Conservation (phyloP, 37 sponge, comb jelly and placozoan species). For the Theonella swinhoei region DNA sequence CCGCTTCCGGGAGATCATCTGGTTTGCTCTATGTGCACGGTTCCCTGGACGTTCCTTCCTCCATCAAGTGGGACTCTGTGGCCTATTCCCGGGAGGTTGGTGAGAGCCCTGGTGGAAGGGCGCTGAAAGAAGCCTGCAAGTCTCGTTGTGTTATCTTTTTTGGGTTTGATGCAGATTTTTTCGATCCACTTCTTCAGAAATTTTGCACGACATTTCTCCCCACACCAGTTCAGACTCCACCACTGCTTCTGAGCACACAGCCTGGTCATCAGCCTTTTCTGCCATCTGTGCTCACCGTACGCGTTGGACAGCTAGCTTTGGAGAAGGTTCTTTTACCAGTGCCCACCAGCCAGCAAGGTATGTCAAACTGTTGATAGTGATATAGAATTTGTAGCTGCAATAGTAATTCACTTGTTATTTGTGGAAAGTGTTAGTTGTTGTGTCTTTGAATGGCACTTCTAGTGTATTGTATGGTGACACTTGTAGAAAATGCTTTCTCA, state of each 20-base stretch:
- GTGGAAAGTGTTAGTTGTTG: too few relatives aligned
- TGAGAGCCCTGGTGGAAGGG: slow-evolving; percentile 2
- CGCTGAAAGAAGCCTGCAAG: slow-evolving; percentile 43
- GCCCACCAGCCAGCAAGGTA: background rate
- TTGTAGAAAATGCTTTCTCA: too few relatives aligned
- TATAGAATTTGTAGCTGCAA: too few relatives aligned
- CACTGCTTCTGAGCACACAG: slow-evolving; percentile 7
- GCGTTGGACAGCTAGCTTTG: slow-evolving; percentile 10
- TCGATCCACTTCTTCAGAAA: slow-evolving; percentile 55
- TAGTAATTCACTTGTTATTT: too few relatives aligned
- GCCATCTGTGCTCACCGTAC: slow-evolving; percentile 27
- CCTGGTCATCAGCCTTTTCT: background rate
- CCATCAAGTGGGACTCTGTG: slow-evolving; percentile 42
- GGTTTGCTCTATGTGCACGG: slow-evolving; percentile 64
- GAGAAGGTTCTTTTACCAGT: slow-evolving; percentile 4
- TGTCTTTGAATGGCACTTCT: too few relatives aligned
- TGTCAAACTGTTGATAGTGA: too few relatives aligned
- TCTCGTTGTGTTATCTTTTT: slow-evolving; percentile 29
- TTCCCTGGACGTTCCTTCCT: slow-evolving; percentile 1
- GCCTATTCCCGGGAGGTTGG: slow-evolving; percentile 24
- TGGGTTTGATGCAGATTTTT: slow-evolving; percentile 46
- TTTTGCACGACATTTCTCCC: slow-evolving; percentile 37
- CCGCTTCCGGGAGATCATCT: background rate
- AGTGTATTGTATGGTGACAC: too few relatives aligned
- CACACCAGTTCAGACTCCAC: background rate